phyloP scores from a whole-genome alignment of 2,113 vertebrate species.

The Hemicordylus capensis region DNA sequence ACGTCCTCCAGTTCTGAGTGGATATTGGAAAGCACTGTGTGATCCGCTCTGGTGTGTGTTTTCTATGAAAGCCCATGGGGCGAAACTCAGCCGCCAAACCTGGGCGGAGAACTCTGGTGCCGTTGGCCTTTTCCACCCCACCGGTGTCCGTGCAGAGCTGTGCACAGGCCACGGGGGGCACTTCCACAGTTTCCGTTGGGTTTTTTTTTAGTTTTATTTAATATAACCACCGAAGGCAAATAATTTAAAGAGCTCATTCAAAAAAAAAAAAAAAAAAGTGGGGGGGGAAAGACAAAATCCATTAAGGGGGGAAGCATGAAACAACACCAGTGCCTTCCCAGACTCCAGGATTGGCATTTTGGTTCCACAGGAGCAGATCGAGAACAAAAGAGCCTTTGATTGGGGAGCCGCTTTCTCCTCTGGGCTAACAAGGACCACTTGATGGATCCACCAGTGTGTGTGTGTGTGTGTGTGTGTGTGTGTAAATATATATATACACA shows the following conservation, averaged over 20 bases:
- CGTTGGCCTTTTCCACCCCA: slow-evolving; percentile 72
- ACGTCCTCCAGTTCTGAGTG: slow-evolving; percentile 87
- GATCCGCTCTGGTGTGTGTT: slow-evolving; percentile 69
- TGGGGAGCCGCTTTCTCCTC: slow-evolving; percentile 79
- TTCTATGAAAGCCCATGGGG: slow-evolving; percentile 46
- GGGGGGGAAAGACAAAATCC: too few species aligned
- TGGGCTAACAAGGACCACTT: slow-evolving; percentile 61
- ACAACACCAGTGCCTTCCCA: slow-evolving; percentile 86
- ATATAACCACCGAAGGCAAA: slow-evolving; percentile 56
- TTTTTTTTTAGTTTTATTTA: slow-evolving; percentile 46
- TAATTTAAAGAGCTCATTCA: slow-evolving; percentile 39
- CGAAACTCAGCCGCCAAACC: slow-evolving; percentile 56
- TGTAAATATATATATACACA: too few species aligned
- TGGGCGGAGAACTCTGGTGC: slow-evolving; percentile 61
- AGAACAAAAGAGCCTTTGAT: slow-evolving; percentile 80
- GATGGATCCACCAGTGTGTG: slow-evolving; percentile 81
- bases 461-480: too few species aligned
- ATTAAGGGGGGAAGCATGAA: slow-evolving; percentile 71
- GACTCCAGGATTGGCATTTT: slow-evolving; percentile 77
- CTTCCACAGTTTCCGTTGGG: slow-evolving; percentile 28
- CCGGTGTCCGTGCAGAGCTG: slow-evolving; percentile 66
- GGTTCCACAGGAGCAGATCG: slow-evolving; percentile 69
- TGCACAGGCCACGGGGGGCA: slow-evolving; percentile 61
- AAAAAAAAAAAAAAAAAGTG: slow-evolving; percentile 31
- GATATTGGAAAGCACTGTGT: slow-evolving; percentile 94